phyloP scores from a whole-genome alignment of 2,888 invertebrate species.

The Tuberolachnus salignus region DNA sequence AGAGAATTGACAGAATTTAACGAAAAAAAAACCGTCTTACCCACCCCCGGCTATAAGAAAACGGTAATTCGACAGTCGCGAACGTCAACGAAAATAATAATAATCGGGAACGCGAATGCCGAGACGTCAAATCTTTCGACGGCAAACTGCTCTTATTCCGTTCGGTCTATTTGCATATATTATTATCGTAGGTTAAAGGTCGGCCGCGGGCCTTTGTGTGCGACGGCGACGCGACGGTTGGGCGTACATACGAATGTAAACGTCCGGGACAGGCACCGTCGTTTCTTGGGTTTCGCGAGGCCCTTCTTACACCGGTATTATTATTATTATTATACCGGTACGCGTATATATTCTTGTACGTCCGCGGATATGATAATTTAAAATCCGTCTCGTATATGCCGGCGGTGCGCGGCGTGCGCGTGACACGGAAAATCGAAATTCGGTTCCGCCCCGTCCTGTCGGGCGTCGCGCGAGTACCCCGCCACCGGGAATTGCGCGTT shows the following conservation, averaged over 20 bases:
- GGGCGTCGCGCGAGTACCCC: too few relatives aligned
- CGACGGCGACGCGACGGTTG: background rate
- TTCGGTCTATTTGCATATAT: background rate
- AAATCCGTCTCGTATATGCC: slow-evolving; percentile 30
- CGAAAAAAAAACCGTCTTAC: too few relatives aligned
- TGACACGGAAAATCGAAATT: slow-evolving; percentile 51
- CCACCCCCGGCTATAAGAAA: background rate
- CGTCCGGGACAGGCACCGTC: background rate
- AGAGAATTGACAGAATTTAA: too few relatives aligned
- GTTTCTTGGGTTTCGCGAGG: background rate
- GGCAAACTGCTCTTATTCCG: background rate
- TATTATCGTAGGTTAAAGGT: background rate
- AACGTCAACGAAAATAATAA: background rate
- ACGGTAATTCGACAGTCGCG: background rate
- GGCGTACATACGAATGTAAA: too few relatives aligned
- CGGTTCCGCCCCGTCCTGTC: background rate
- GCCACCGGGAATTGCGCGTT: too few relatives aligned
- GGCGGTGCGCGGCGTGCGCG: slow-evolving; percentile 5
- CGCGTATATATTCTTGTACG: too few relatives aligned
- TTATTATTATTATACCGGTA: too few relatives aligned
- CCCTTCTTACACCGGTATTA: too few relatives aligned
- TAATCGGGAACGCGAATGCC: background rate
- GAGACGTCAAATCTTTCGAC: too few relatives aligned
- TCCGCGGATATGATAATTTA: slow-evolving; percentile 28
- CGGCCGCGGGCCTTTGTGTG: background rate